These are phyloP conservation scores for Calephelis virginiensis DNA, from an alignment of 1,140 invertebrate species.

Conservation along the genomic window DNA sequence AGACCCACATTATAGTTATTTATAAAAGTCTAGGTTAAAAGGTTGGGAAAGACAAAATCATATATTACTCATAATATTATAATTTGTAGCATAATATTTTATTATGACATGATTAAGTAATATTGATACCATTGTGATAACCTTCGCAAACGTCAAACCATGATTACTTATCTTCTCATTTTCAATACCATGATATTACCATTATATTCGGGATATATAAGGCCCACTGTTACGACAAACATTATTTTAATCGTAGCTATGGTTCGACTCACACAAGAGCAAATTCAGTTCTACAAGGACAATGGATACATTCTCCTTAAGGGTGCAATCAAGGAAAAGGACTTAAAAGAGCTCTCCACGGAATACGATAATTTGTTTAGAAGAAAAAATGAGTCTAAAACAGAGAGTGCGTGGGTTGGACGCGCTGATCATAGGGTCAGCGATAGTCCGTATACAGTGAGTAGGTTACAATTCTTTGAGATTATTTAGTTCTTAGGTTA, in stretches of 20 bases:
- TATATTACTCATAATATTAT: no score
- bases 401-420: conserved; percentile 59
- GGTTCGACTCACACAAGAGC: conserved; percentile 39
- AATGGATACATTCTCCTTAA: conserved; percentile 57
- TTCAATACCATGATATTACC: neutral
- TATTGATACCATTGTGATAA: neutral
- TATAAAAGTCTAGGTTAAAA: no score
- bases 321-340: conserved; percentile 35
- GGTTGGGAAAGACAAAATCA: no score
- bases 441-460: conserved; percentile 46
- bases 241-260: conserved; percentile 21
- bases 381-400: conserved; percentile 53
- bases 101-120: no score
- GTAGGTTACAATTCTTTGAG: no score
- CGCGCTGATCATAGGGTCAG: conserved; percentile 50
- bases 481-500: no score
- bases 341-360: conserved; percentile 28
- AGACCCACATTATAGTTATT: no score
- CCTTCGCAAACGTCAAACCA: neutral
- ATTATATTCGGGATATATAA: conserved; percentile 1
- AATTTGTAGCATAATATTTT: no score
- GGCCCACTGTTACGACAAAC: neutral
- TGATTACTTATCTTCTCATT: neutral
- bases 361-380: conserved; percentile 57
- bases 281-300: conserved; percentile 56